phyloP scores from a whole-genome alignment of 1,140 invertebrate species.

The Mya arenaria region DNA sequence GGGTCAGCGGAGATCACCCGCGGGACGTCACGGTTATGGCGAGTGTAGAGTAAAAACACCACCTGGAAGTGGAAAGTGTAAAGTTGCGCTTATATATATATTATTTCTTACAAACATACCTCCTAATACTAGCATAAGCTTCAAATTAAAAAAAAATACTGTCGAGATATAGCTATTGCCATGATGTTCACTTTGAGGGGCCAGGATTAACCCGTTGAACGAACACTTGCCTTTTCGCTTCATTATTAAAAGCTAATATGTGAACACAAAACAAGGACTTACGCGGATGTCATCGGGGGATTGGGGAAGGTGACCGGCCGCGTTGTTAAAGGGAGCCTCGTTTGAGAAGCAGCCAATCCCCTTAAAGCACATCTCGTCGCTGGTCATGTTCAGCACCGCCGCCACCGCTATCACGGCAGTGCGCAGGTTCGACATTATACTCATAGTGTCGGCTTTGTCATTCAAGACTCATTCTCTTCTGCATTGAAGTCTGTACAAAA shows the following conservation, averaged over 20 bases:
- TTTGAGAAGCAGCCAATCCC: constrained; percentile 95
- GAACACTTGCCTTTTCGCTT: too few species aligned
- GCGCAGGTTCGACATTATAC: constrained; percentile 1
- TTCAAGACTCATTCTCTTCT: not conserved
- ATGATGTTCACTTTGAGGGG: too few species aligned
- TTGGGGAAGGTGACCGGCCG: constrained; percentile 91
- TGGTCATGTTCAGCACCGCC: constrained; percentile 13
- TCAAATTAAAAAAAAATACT: too few species aligned
- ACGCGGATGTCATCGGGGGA: constrained; percentile 91
- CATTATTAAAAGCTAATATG: too few species aligned
- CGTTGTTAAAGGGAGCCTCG: constrained; percentile 93
- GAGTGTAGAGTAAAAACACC: constrained; percentile 81
- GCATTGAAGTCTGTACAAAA: not conserved
- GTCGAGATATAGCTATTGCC: too few species aligned
- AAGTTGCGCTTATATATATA: too few species aligned
- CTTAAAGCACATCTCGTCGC: constrained; percentile 88
- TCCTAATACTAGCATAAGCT: too few species aligned
- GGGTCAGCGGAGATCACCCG: constrained; percentile 16
- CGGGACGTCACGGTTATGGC: constrained; percentile 29
- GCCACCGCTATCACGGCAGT: constrained; percentile 34
- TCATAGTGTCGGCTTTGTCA: not conserved
- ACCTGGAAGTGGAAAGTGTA: not conserved
- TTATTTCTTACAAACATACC: too few species aligned
- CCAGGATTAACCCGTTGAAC: too few species aligned
- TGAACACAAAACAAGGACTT: not conserved